Base-by-base conservation (phyloP, 2,113 vertebrate species). In the Brachionichthys hirsutus region DNA sequence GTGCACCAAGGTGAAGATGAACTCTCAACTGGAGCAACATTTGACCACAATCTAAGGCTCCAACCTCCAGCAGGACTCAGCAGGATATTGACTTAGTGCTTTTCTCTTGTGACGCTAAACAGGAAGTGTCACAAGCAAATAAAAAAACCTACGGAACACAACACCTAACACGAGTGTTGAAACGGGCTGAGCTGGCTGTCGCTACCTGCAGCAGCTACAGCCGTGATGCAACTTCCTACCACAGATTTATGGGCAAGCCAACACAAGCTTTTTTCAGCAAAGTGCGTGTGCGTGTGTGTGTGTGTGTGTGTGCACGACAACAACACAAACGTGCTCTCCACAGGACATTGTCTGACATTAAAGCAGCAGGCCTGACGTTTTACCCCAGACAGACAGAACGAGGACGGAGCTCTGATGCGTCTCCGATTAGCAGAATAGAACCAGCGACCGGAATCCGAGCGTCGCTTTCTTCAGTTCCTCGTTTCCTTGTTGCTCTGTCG, bases 71-170 rank as follows among this genome's bases (percentile, higher is more conserved):
- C 24, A 30, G 5, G 24, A 30, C 24, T 30, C 24, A 4, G 24
- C 8, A 8, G 24, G 24, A 6, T 8, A 3, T 30, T 30, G 24
- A 30, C 8, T 36, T 41, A 20, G 42, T 35, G 52, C 30, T 6
- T 12, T 59, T 65, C n/a, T 67, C 65, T 73, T 54, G 20, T 6
- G 48, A 78, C 9, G 60, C 36, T 20, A 59, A 49, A 66, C 34
- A 75, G 36, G 38, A 76, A 78, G 77, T 57, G 30, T 57, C 13
- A 38, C 34, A 54, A 46, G 35, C 11, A 62, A 71, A 40, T 48
- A 70, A n/a, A n/a, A n/a, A n/a, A n/a, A n/a, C n/a, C n/a, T n/a
- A 30, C 42, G 8, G 14, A n/a, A 34, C 20, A 48, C 35, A 12
- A 43, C 50, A 30, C 24, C 24, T 30, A 30, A 30, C 24, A 30